A percentile compares a stretch with the other conserved stretches of the same genome.
Evolutionary conservation across 2,888 invertebrate species (phyloP).

Genomic region (Myopa tessellatipennis): DNA sequence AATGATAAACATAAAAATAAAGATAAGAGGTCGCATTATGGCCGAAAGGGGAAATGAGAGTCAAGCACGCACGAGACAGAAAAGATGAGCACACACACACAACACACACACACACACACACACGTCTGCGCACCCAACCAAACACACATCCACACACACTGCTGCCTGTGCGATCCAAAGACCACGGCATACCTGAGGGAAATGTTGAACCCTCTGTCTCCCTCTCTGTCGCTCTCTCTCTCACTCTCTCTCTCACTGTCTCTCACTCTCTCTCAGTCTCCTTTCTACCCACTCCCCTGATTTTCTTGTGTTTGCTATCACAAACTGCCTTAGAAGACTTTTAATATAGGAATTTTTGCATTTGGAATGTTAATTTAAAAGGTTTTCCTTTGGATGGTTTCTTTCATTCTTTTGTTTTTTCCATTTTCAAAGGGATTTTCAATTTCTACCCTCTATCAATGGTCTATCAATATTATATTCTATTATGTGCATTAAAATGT

Average conservation of each 20-base stretch:
- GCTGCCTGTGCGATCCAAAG: background rate
- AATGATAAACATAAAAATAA: conserved; percentile 15
- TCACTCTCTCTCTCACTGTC: background rate
- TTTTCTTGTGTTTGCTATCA: too few species aligned
- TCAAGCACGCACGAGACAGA: conserved; percentile 6
- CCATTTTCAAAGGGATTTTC: background rate
- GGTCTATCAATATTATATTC: background rate
- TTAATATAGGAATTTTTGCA: background rate
- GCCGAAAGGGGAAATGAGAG: conserved; percentile 33
- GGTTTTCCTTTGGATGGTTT: background rate
- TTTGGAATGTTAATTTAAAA: conserved; percentile 10
- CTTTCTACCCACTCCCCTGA: too few species aligned
- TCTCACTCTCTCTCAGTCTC: too few species aligned
- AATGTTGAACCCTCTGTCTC: background rate
- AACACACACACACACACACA: conserved; percentile 12
- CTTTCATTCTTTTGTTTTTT: background rate
- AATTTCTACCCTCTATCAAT: conserved; percentile 18
- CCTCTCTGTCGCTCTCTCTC: background rate
- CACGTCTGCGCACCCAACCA: background rate
- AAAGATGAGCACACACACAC: background rate
- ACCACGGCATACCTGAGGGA: background rate
- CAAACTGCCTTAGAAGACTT: too few species aligned
- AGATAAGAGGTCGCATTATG: conserved; percentile 34
- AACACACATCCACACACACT: background rate
- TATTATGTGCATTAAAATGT: background rate